phyloP scores from a whole-genome alignment of 2,797 vertebrate genomes.

The Ambastaia sidthimunki region DNA sequence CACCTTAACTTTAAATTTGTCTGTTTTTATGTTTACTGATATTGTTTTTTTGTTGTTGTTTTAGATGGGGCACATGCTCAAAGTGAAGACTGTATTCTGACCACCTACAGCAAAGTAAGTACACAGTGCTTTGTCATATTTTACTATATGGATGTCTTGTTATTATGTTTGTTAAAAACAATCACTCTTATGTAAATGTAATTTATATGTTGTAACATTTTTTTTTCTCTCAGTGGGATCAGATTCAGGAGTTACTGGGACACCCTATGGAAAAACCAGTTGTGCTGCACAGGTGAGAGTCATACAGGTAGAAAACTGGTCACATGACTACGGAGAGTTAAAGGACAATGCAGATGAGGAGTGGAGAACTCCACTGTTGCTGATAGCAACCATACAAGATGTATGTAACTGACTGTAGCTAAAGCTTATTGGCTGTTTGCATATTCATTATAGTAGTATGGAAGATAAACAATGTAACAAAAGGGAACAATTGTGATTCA shows the following conservation, averaged over 20 bases:
- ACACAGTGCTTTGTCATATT: no score
- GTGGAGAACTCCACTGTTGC: no score
- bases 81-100: slow-evolving; percentile 86
- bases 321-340: background rate
- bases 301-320: background rate
- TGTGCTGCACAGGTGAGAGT: slow-evolving; percentile 91
- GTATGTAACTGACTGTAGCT: no score
- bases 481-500: no score
- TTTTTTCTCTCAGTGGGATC: slow-evolving; percentile 88
- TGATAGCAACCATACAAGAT: no score
- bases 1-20: no score
- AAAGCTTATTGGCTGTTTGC: no score
- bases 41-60: slow-evolving; percentile 22
- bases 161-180: no score
- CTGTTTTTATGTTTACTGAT: background rate
- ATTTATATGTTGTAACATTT: slow-evolving; percentile 9
- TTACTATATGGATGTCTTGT: no score
- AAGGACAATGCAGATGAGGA: background rate
- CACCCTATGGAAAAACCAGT: slow-evolving; percentile 98
- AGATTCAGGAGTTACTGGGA: slow-evolving; percentile 93
- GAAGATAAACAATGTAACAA: no score
- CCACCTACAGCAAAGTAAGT: slow-evolving; percentile 94
- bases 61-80: slow-evolving; percentile 85
- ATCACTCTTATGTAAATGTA: background rate
- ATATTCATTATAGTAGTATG: no score